Percentiles rank a stretch among this genome's conserved stretches.
Conservation (phyloP, 2,113 vertebrate species). For the Brachypteracias leptosomus region DNA sequence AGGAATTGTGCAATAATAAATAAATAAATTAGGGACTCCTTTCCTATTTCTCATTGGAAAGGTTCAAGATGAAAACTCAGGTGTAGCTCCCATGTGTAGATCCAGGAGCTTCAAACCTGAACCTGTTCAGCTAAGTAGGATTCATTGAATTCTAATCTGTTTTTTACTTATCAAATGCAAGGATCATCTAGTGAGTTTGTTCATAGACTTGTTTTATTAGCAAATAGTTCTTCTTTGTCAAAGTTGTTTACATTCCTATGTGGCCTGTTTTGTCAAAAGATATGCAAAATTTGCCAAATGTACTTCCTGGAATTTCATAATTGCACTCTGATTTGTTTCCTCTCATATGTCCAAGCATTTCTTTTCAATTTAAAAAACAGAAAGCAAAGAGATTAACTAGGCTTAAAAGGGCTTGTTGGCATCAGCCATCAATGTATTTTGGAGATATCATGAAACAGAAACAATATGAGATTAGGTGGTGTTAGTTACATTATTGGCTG, state of each 20-base stretch:
- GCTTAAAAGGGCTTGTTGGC: background rate
- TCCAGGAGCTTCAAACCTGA: background rate
- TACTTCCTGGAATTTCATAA: conserved; percentile 49
- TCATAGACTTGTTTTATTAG: background rate
- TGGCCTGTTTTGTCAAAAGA: conserved; percentile 39
- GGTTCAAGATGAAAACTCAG: background rate
- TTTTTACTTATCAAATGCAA: background rate
- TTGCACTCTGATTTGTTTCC: background rate
- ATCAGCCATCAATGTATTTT: background rate
- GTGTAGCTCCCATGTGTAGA: background rate
- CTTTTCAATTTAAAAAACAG: background rate
- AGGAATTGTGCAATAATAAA: background rate
- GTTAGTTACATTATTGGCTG: background rate
- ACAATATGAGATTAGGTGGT: background rate
- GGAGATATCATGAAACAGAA: background rate
- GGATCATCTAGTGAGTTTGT: background rate
- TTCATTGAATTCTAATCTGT: background rate
- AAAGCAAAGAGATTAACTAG: background rate
- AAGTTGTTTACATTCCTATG: conserved; percentile 46
- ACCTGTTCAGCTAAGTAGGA: background rate
- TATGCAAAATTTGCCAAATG: background rate
- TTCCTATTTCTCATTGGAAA: background rate
- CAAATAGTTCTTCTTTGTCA: background rate
- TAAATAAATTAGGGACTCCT: background rate
- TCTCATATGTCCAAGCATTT: background rate